A percentile compares a stretch with the other conserved stretches of the same genome.
phyloP scores from a whole-genome alignment of 1,140 invertebrate genomes.

The Rhizoglyphus robini region DNA sequence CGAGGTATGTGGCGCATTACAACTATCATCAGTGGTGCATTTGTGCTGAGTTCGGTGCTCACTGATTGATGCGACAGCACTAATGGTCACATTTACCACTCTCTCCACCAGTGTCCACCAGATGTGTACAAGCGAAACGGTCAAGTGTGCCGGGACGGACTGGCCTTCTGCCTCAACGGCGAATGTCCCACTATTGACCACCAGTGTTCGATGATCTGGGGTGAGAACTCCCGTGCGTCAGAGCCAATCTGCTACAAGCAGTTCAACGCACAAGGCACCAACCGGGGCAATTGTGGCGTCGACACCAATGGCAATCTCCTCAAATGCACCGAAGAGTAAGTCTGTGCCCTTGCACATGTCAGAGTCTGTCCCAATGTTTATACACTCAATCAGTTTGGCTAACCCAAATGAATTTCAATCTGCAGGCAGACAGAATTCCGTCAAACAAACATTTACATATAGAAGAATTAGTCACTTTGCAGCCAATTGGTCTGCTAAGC shows the following conservation, averaged over 20 bases:
- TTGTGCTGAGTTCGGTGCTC: too few relatives aligned
- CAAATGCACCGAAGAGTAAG: conserved; percentile 74
- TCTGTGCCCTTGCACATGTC: too few relatives aligned
- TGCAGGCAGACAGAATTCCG: too few relatives aligned
- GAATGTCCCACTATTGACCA: conserved; percentile 68
- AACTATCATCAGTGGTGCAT: not conserved
- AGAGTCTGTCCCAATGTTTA: too few relatives aligned
- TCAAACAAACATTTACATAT: too few relatives aligned
- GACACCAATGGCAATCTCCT: conserved; percentile 60
- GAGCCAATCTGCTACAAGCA: conserved; percentile 77
- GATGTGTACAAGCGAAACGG: conserved; percentile 86
- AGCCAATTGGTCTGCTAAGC: too few relatives aligned
- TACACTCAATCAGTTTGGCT: too few relatives aligned
- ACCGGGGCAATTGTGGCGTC: conserved; percentile 80
- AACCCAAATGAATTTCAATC: too few relatives aligned
- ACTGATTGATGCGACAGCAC: too few relatives aligned
- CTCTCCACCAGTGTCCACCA: conserved; percentile 51
- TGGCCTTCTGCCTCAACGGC: conserved; percentile 78
- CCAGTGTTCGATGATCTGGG: conserved; percentile 85
- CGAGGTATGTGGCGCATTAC: conserved; percentile 28
- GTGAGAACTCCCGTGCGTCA: conserved; percentile 47
- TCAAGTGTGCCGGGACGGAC: conserved; percentile 50
- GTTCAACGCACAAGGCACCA: conserved; percentile 83
- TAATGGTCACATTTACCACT: not conserved
- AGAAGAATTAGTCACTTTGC: too few relatives aligned